Evolutionary conservation across 2,113 vertebrate species (phyloP), one percentile per base, ranked within the genome.

Genomic region (Elephantulus edwardii): DNA sequence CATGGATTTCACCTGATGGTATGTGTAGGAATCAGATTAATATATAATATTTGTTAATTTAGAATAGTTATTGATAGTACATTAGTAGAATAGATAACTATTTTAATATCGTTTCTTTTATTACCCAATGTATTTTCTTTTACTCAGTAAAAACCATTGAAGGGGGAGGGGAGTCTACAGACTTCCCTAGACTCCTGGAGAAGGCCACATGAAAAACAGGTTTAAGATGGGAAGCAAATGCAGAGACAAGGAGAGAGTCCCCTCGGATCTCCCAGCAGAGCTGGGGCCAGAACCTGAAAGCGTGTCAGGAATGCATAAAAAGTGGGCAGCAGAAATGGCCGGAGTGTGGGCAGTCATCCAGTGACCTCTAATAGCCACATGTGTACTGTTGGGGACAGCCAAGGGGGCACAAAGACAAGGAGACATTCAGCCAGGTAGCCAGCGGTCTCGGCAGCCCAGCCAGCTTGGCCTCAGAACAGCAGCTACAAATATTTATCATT

Each of bases 401-500:
- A 22, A 33, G 38, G n/a, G 22, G 4, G 66, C 9, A 30, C n/a
- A 28, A 48, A 48, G 56, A 20, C 50, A 76, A 54, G n/a, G 12
- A 48, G 8, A 52, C 86, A 79, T 16, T 46, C 38, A 5, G 19
- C 12, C 19, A 33, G 12, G 38, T 24, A 28, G 17, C 40, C 54
- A 71, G 30, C 68, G 38, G 77, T 8, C 76, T 70, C 62, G 58
- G 42, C 17, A 26, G 40, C 50, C 60, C 50, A 88, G 74, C 56
- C 77, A 82, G 33, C 4, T 12, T 89, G 52, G 71, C 42, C 72
- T 87, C 79, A 35, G 46, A 70, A 46, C 50, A 54, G 33, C 46
- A 35, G 48, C 75, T 91, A 91, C 64, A 82, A 74, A 75, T 85
- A 91, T 94, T 87, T 94, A 84, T 72, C 78, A 77, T 88, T 93